phyloP scores from a whole-genome alignment of 2,888 invertebrate species.

The Leistus spinibarbis region DNA sequence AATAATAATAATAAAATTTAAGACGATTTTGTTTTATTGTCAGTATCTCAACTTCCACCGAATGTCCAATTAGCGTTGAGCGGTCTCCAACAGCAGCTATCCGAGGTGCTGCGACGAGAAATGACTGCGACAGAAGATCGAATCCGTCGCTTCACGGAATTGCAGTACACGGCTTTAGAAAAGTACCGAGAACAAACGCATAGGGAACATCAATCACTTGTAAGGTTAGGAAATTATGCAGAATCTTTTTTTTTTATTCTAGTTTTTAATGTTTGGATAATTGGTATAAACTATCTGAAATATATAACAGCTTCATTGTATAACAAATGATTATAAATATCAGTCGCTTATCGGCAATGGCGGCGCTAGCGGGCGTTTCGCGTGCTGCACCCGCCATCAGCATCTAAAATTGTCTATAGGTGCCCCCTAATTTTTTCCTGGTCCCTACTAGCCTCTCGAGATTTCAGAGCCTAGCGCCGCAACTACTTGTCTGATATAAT shows the following conservation, averaged over 20 bases:
- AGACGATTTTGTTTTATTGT: constrained; percentile 34
- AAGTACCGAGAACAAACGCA: constrained; percentile 74
- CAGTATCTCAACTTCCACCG: constrained; percentile 58
- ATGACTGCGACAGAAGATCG: constrained; percentile 74
- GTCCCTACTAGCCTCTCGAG: too few relatives aligned
- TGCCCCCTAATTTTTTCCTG: too few relatives aligned
- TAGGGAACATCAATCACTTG: constrained; percentile 71
- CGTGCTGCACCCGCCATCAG: too few relatives aligned
- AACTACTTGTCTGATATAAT: too few relatives aligned
- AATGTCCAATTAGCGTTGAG: constrained; percentile 64
- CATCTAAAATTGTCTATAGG: too few relatives aligned
- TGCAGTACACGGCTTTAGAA: constrained; percentile 77
- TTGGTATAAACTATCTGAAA: too few relatives aligned
- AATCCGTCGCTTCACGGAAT: constrained; percentile 75
- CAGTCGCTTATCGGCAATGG: too few relatives aligned
- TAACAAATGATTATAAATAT: too few relatives aligned
- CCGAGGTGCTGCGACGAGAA: constrained; percentile 72
- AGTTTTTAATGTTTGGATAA: not conserved
- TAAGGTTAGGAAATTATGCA: constrained; percentile 60
- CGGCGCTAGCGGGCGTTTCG: too few relatives aligned
- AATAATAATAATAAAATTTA: not conserved
- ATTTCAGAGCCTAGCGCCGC: too few relatives aligned
- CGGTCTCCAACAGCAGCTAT: constrained; percentile 69
- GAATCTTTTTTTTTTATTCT: not conserved
- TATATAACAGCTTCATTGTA: too few relatives aligned